Conservation (phyloP, 2,888 invertebrate species). For the Seladonia tumulorum region DNA sequence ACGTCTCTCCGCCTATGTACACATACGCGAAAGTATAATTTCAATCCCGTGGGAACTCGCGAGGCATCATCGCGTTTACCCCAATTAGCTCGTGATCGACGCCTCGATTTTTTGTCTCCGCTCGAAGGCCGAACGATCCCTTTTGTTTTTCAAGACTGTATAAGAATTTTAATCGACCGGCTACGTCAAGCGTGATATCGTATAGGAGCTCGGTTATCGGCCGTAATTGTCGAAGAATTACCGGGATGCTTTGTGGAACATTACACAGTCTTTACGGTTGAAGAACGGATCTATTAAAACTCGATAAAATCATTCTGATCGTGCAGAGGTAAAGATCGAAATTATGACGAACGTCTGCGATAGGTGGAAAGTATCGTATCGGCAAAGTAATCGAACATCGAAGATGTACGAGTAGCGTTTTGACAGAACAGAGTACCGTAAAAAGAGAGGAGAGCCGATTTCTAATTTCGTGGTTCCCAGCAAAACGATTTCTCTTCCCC, state of each 20-base stretch:
- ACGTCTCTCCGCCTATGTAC: not conserved
- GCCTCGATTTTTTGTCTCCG: not conserved
- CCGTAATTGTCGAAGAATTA: not conserved
- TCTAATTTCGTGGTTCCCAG: not conserved
- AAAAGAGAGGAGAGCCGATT: not conserved
- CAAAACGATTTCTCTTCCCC: not conserved
- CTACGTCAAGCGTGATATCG: not conserved
- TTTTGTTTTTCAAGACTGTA: constrained; percentile 27
- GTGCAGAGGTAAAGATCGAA: not conserved
- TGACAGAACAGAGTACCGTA: not conserved
- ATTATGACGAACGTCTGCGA: not conserved
- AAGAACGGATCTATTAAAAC: not conserved
- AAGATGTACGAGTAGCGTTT: not conserved
- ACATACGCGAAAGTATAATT: constrained; percentile 56
- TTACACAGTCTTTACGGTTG: not conserved
- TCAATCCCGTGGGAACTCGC: constrained; percentile 71
- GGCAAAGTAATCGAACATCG: not conserved
- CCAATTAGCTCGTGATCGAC: constrained; percentile 65
- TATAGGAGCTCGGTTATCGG: not conserved
- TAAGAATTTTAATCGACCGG: constrained; percentile 17
- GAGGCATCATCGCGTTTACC: constrained; percentile 51
- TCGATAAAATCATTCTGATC: not conserved
- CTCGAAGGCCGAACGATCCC: not conserved
- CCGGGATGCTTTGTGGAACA: not conserved
- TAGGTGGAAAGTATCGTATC: not conserved